phyloP scores from a whole-genome alignment of 2,797 vertebrate species.

The Chiroxiphia lanceolata region DNA sequence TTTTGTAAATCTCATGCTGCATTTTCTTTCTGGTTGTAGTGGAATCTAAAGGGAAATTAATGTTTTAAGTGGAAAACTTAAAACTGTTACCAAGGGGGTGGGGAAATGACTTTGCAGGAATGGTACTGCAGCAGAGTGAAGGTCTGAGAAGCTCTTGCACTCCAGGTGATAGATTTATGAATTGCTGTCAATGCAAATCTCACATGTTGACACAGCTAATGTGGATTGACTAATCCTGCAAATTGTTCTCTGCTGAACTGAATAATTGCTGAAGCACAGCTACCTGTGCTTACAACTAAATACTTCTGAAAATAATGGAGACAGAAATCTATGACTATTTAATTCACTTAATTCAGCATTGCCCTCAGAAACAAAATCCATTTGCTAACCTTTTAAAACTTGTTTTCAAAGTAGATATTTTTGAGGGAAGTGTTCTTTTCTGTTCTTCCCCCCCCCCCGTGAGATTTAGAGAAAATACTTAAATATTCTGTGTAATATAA shows the following conservation, averaged over 20 bases:
- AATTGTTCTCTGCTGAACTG: conserved; percentile 32
- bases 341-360: not conserved
- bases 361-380: not conserved
- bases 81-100: not conserved
- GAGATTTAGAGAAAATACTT: not conserved
- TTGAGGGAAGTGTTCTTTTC: not conserved
- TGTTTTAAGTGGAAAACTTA: not conserved
- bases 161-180: conserved; percentile 15
- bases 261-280: conserved; percentile 28
- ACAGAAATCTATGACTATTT: not conserved
- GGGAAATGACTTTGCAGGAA: not conserved
- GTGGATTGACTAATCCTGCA: conserved; percentile 20
- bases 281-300: conserved; percentile 35
- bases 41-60: conserved; percentile 32
- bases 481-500: not conserved
- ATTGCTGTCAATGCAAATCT: conserved; percentile 19
- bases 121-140: not conserved
- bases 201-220: conserved; percentile 35
- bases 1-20: conserved; percentile 41
- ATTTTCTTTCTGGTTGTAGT: conserved; percentile 20
- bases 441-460: fast-evolving
- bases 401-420: not conserved
- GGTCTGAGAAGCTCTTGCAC: not conserved
- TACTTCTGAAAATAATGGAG: conserved; percentile 24
- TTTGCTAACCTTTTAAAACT: not conserved